Base-by-base conservation (phyloP, 2,797 vertebrate genomes). In the Coendou prehensilis region DNA sequence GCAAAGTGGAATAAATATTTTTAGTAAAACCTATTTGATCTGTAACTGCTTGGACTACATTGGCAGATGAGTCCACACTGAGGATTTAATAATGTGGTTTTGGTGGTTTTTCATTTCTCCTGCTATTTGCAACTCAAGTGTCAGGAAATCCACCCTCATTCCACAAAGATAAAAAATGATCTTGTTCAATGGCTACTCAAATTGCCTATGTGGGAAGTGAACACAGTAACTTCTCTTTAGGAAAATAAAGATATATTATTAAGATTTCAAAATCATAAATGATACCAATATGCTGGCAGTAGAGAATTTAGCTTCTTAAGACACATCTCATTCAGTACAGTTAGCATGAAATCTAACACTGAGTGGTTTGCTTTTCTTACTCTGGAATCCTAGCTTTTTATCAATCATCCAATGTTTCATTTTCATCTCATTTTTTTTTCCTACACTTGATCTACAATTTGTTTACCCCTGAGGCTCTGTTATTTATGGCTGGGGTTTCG, bases 51-150 rank as follows among this genome's bases (percentile, higher is more conserved):
- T 73, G 61, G 41, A 41, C 64, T 83, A 14, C 2, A 33, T 20
- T 79, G 69, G 5, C 26, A 86, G 50, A 64, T 23, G 28, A 91
- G 41, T 93, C 45, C 75, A 84, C 26, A 17, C 22, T 9, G 5
- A 33, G 13, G 30, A 69, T n/a, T 86, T 79, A 94, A 78, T 33
- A 95, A 90, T 54, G 23, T 50, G 45, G 45, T 54, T 71, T 23
- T 26, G 23, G 2, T 63, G 81, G 47, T 61, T 92, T 75, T 93
- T 81, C 61, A 76, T 73, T 86, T 87, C 76, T 96, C 63, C 57
- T 71, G 13, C 81, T 91, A 91, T 84, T 96, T 97, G 79, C 59
- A 87, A 89, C 92, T 86, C 79, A 94, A 92, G 45, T 80, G 59
- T 87, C 94, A 83, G 85, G 81, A 96, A 95, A 84, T 73, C 15